phyloP scores from a whole-genome alignment of 2,888 invertebrate species.

The Acanthosepion esculentum region DNA sequence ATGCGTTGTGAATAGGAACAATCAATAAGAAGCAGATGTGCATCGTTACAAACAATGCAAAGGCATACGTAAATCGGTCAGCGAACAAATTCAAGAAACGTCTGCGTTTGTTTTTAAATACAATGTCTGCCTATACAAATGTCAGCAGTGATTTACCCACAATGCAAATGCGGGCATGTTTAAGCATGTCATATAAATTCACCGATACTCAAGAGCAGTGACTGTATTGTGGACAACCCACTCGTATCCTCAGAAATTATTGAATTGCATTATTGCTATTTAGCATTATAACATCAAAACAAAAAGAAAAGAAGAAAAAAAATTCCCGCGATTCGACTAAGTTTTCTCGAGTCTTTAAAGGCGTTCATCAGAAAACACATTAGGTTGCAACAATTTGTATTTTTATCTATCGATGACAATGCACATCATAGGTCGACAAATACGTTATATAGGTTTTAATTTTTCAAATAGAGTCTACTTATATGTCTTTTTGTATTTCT shows the following conservation, averaged over 20 bases:
- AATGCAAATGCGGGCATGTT: not conserved
- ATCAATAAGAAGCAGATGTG: not conserved
- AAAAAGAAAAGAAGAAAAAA: too few relatives aligned
- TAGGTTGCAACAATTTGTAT: too few relatives aligned
- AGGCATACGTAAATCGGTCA: not conserved
- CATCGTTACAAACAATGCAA: not conserved
- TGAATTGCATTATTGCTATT: too few relatives aligned
- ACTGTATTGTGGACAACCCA: not conserved
- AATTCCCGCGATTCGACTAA: too few relatives aligned
- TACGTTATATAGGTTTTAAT: too few relatives aligned
- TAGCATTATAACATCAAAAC: too few relatives aligned
- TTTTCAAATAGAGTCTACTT: too few relatives aligned
- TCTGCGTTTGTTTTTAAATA: not conserved
- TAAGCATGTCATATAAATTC: constrained; percentile 33
- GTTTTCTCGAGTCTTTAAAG: too few relatives aligned
- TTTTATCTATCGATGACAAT: too few relatives aligned
- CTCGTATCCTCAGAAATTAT: not conserved
- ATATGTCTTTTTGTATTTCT: too few relatives aligned
- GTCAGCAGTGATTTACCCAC: not conserved
- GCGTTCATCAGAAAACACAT: too few relatives aligned
- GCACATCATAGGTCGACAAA: too few relatives aligned
- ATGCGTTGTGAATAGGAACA: not conserved
- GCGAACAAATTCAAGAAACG: not conserved
- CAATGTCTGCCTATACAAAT: not conserved
- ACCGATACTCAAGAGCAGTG: not conserved